phyloP scores from a whole-genome alignment of 2,797 vertebrate genomes.

The Ptychadena robeensis region DNA sequence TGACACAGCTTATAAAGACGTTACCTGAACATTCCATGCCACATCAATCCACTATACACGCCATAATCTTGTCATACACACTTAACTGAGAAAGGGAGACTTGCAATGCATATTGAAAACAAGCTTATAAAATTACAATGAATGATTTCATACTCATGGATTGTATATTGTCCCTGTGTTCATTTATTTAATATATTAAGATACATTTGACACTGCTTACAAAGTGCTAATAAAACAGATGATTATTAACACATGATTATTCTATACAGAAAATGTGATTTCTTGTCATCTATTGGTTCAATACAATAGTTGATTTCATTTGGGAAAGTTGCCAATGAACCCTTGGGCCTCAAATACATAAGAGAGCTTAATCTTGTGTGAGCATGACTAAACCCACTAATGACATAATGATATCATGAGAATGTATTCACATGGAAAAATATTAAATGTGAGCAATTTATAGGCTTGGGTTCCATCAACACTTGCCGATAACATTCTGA shows the following conservation, averaged over 20 bases:
- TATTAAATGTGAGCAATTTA: neutral
- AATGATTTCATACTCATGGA: slow-evolving; percentile 1
- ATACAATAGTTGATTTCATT: neutral
- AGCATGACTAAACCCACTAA: neutral
- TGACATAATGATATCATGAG: neutral
- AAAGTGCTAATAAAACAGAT: slow-evolving; percentile 5
- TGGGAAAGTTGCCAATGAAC: neutral
- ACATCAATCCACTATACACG: neutral
- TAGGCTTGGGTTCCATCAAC: neutral
- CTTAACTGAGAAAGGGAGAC: neutral
- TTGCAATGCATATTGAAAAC: neutral
- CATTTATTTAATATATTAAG: neutral
- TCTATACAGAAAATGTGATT: neutral
- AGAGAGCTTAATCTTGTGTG: too few relatives aligned
- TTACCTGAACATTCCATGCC: neutral
- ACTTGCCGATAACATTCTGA: neutral
- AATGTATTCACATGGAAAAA: neutral
- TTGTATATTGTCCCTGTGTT: neutral
- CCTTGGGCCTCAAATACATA: too few relatives aligned
- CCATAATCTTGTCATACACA: neutral
- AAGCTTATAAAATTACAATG: neutral
- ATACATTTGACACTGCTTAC: neutral
- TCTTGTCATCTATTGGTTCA: neutral
- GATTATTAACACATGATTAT: neutral
- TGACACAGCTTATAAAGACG: neutral